Base-by-base conservation (phyloP, 2,888 invertebrate species). In the Drosophila mimetica region DNA sequence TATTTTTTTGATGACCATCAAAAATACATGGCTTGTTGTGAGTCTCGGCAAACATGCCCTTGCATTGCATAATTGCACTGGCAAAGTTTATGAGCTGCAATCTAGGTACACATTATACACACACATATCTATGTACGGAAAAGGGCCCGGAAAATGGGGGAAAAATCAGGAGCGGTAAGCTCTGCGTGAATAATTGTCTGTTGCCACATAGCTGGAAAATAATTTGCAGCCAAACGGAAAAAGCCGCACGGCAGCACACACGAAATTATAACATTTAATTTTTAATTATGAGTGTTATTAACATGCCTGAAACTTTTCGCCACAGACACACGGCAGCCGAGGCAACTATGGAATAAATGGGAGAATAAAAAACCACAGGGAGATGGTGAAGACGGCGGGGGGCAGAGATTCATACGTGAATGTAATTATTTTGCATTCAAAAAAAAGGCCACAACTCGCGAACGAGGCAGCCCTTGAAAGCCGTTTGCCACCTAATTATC, bases 251-350 rank as follows among this genome's bases (percentile, higher is more conserved):
- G 64, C 39, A 64, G 70, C 83, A 73, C 86, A 83, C 71, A 83
- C 61, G 70, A 78, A 80, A 86, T 86, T 78, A 83, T 71, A 73
- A 69, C 76, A 84, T 86, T 83, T 78, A 78, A 84, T 86, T 78
- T 86, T 86, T 86, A 83, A 86, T 83, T 83, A 86, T 83, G 81
- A 80, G 78, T 71, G 76, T 75, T 83, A 83, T 82, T 86, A 82
- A 86, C 76, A 82, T 80, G 73, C 72, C 76, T 65, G 75, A 60
- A 86, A 86, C 67, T 83, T 83, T 80, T 73, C 63, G 64, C 78
- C 76, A 37, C 65, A 72, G 65, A 44, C 79, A 70, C 67, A 61
- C 55, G 71, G 52, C 74, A 60, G 57, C 20, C 32, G 32, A 32
- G 41, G 79, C 80, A 75, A 76, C 71, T 64, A 67, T 70, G 63